Evolutionary conservation across 2,888 invertebrate species (phyloP).

Genomic region (Eueremaeus valkanovi): DNA sequence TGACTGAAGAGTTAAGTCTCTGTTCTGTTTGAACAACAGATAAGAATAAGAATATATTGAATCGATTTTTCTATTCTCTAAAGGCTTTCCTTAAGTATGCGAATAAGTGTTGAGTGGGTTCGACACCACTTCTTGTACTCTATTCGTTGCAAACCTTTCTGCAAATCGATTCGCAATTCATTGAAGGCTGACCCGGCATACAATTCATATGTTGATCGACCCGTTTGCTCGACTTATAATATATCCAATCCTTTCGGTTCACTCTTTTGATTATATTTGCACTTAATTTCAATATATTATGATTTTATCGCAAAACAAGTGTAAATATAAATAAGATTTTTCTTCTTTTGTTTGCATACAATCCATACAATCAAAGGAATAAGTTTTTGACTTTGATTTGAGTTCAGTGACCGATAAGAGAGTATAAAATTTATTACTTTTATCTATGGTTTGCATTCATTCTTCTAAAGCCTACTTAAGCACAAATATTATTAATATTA

Average conservation of each 20-base stretch:
- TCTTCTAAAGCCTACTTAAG: no score
- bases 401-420: conserved; percentile 8
- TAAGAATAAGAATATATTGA: background rate
- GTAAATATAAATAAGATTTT: conserved; percentile 7
- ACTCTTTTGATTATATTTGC: background rate
- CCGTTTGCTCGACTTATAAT: background rate
- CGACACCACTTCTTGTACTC: background rate
- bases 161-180: no score
- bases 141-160: background rate
- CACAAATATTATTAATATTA: no score
- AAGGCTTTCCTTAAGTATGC: background rate
- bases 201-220: background rate
- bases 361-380: background rate
- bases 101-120: conserved; percentile 13
- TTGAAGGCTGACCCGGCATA: background rate
- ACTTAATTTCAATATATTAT: background rate
- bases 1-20: conserved; percentile 7
- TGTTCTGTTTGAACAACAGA: background rate
- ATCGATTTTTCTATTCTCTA: background rate
- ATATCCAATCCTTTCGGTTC: background rate
- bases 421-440: no score
- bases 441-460: no score
- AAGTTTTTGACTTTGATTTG: background rate
- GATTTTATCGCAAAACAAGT: background rate
- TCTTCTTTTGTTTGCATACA: conserved; percentile 21